Conservation (phyloP, 2,113 vertebrate genomes). For the Cyprinodon brontotheroides region DNA sequence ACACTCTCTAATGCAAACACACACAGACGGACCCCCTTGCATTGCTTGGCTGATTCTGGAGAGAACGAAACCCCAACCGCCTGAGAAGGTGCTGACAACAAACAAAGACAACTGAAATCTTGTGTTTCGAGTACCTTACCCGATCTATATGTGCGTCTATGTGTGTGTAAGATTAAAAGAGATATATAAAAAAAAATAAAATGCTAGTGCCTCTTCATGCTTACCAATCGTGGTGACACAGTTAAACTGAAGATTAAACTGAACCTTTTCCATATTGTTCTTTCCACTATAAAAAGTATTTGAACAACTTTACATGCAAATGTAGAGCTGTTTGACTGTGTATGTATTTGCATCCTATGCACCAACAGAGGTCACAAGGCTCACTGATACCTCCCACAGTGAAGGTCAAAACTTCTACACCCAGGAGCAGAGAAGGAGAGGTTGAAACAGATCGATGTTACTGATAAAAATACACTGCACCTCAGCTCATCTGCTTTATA, state of each 20-base stretch:
- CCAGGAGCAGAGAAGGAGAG: constrained; percentile 59
- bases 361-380: constrained; percentile 61
- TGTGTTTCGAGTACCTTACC: constrained; percentile 59
- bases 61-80: constrained; percentile 74
- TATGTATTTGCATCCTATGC: constrained; percentile 39
- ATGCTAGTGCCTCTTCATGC: not conserved
- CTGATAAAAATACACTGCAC: constrained; percentile 79
- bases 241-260: not conserved
- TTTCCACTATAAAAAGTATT: not conserved
- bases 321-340: constrained; percentile 36
- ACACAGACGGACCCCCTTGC: constrained; percentile 58
- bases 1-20: constrained; percentile 52
- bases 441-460: constrained; percentile 74
- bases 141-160: not conserved
- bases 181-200: not conserved
- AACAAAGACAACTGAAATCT: constrained; percentile 73
- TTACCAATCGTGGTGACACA: not conserved
- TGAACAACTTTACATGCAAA: constrained; percentile 22
- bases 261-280: not conserved
- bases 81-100: constrained; percentile 82
- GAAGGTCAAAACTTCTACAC: constrained; percentile 79
- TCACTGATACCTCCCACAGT: constrained; percentile 73
- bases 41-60: constrained; percentile 65
- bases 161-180: not conserved
- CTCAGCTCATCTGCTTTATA: constrained; percentile 69